Evolutionary conservation across 2,888 invertebrate genomes (phyloP), one percentile per base, ranked within the genome.

Genomic region (Ectemnius cavifrons): DNA sequence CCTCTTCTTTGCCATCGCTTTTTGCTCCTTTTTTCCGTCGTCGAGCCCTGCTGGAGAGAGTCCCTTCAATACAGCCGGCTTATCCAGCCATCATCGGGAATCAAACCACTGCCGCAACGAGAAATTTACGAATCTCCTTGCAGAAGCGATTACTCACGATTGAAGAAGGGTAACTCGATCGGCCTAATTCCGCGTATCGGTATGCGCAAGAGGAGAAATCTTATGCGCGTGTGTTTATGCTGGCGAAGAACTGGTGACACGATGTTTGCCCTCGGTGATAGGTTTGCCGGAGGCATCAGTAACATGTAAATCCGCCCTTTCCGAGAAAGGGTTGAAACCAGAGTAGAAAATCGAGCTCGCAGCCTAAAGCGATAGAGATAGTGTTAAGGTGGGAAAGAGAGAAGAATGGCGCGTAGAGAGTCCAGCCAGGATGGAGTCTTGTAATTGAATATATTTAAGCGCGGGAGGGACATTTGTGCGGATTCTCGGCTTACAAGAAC

Each of bases 381-480:
- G 59, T 18, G 46, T 45, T 13, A 63, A 58, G 18, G 18, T 20
- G 61, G 61, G 14, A 45, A 59, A 52, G 46, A 57, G 58, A 61
- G 57, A 20, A 59, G 67, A 62, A 68, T 61, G 52, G 68, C 37
- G n/a, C 61, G 67, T 70, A 71, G 57, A 63, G 52, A 72, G 73
- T 66, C 61, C 37, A 37, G 28, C 61, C 64, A 73, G 77, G 73
- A 75, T 79, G 67, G 78, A 82, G 79, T 65, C 75, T 73, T 75
- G 87, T 89, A 89, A 89, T 89, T 85, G 86, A 89, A 89, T 89
- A 89, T 87, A 88, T 87, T 84, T 85, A 87, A 86, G 87, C 84
- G 85, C 83, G 87, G 86, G 78, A 83, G 84, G 87, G 84, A 88
- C 90, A 88, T 83, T 91, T 90, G 90, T 90, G 87, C 81, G 90